Evolutionary conservation across 2,797 vertebrate species (phyloP).

Genomic region (Neopelma chrysocephalum): DNA sequence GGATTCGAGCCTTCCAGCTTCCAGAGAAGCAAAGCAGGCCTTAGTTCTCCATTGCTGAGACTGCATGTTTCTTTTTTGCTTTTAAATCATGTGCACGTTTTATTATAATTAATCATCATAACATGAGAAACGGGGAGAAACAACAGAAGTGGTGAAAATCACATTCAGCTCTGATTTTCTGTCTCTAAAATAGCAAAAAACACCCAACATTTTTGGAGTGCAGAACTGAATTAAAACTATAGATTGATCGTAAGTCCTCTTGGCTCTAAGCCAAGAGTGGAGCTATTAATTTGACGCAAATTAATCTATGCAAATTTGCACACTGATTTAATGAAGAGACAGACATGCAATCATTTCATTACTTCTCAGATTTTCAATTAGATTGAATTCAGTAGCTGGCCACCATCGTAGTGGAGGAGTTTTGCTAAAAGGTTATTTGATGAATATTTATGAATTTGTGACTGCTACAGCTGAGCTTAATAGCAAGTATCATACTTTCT

Average conservation of each 20-base stretch:
- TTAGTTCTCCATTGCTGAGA: neutral
- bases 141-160: neutral
- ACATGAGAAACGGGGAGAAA: neutral
- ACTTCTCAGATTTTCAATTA: slow-evolving; percentile 69
- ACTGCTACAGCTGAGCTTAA: slow-evolving; percentile 33
- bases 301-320: slow-evolving; percentile 71
- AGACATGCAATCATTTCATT: slow-evolving; percentile 67
- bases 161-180: slow-evolving; percentile 1
- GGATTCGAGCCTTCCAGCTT: neutral
- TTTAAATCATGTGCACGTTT: neutral
- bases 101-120: slow-evolving; percentile 17
- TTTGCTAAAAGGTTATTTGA: slow-evolving; percentile 69
- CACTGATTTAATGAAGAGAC: slow-evolving; percentile 67
- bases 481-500: slow-evolving; percentile 48
- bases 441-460: slow-evolving; percentile 71
- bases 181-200: neutral
- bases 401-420: slow-evolving; percentile 33
- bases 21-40: neutral
- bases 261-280: slow-evolving; percentile 45
- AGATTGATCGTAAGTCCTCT: slow-evolving; percentile 45
- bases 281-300: slow-evolving; percentile 61
- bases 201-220: neutral
- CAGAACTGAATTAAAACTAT: slow-evolving; percentile 42
- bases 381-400: slow-evolving; percentile 56
- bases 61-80: neutral